A percentile compares a stretch with the other conserved stretches of the same genome.
These are phyloP conservation scores for Malthinus flaveolus DNA, from an alignment of 2,888 invertebrate genomes.

Conservation along the genomic window DNA sequence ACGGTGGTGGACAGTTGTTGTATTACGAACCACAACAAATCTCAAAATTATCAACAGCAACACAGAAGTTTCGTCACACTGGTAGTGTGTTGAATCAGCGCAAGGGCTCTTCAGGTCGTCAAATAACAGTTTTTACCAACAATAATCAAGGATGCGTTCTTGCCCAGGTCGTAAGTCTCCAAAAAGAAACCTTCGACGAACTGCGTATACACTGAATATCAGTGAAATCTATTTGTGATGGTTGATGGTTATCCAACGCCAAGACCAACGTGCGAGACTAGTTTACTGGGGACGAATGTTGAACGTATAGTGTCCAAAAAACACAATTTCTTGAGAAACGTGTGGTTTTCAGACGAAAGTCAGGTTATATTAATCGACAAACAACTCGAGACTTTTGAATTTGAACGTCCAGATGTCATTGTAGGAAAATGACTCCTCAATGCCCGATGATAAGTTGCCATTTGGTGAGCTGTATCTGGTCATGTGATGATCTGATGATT, in stretches of 20 bases:
- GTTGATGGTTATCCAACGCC: neutral
- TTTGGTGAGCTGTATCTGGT: neutral
- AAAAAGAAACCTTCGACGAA: neutral
- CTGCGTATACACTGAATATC: neutral
- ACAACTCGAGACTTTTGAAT: slow-evolving; percentile 2
- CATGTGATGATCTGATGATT: neutral
- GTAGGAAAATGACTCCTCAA: slow-evolving; percentile 1
- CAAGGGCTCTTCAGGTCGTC: neutral
- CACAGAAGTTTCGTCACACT: too few relatives aligned
- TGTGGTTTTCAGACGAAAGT: slow-evolving; percentile 8
- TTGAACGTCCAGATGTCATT: slow-evolving; percentile 7
- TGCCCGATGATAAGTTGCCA: neutral
- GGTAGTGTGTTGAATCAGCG: too few relatives aligned
- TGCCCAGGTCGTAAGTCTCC: neutral
- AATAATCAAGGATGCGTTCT: too few relatives aligned
- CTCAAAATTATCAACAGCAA: too few relatives aligned
- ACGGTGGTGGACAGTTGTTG: too few relatives aligned
- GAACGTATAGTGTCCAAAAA: slow-evolving; percentile 2
- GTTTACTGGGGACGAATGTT: slow-evolving; percentile 5
- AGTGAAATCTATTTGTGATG: neutral
- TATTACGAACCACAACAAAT: too few relatives aligned
- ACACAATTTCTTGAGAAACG: slow-evolving; percentile 3
- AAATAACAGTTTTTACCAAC: too few relatives aligned
- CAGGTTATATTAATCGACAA: slow-evolving; percentile 6
- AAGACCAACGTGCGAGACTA: neutral